Evolutionary conservation across 1,140 invertebrate genomes (phyloP), one percentile per base, ranked within the genome.

Genomic region (Eupristina koningsbergeri): DNA sequence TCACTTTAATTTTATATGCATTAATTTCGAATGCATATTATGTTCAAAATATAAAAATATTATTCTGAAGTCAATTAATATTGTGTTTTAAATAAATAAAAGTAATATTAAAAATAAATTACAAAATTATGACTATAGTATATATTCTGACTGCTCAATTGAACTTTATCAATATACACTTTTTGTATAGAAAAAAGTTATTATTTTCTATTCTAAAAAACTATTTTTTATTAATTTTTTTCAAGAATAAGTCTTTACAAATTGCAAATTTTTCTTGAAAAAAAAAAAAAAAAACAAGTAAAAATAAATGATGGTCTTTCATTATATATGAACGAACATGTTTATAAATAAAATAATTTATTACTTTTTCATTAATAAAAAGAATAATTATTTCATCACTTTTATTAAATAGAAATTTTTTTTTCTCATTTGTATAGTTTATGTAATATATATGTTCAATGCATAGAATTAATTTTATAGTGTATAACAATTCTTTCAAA

Each of bases 41-140:
- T 80, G 34, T 47, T 50, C 36, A 73, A 80, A 80, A 80, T 80
- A 84, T 71, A 84, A 84, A 84, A 78, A 84, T 84, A 78, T 79
- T 84, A 73, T 79, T 84, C 36, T 73, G 47, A 36, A 53, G 19
- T 79, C 50, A 67, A 84, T 67, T 53, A 83, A 78, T 39, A 78
- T 31, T 73, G 81, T 45, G 19, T 53, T 3, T 71, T 69, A 63
- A 7, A 15, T 8, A 77, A 83, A 22, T 31, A 41, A 76, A 41
- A 63, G 15, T 61, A 82, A 75, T 76, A 63, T 82, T 22, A 22
- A 26, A 58, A 50, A 50, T 50, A 79, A n/a, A 58, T 67, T 77
- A 79, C 29, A 79, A 80, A 71, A 34, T 11, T 64, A 45, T 8
- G 13, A 79, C n/a, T 3, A 45, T 63, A 26, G 22, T 47, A 8